A percentile compares a stretch with the other conserved stretches of the same genome.
These are phyloP conservation scores for Drosophila auraria DNA, from an alignment of 1,140 invertebrate species.

Conservation along the genomic window DNA sequence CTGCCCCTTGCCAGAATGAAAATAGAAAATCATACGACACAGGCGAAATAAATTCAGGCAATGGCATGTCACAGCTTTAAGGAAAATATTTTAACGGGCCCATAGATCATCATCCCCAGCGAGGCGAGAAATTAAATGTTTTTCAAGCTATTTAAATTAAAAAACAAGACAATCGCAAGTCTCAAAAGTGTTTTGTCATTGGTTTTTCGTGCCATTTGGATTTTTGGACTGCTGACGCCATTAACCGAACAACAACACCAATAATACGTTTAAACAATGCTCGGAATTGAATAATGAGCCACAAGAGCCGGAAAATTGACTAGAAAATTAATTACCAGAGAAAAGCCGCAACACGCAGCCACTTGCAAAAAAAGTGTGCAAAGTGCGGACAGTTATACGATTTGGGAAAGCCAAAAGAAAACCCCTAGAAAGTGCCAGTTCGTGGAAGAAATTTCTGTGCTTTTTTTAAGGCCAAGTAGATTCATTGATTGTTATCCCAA, in stretches of 20 bases:
- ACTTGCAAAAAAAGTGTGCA: slow-evolving; percentile 18
- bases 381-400: slow-evolving; percentile 37
- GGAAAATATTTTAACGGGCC: slow-evolving; percentile 50
- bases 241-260: slow-evolving; percentile 23
- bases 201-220: slow-evolving; percentile 1
- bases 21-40: slow-evolving; percentile 27
- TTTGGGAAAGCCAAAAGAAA: slow-evolving; percentile 5
- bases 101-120: slow-evolving; percentile 58
- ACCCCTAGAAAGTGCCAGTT: slow-evolving; percentile 10
- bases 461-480: not conserved
- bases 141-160: slow-evolving; percentile 20
- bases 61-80: slow-evolving; percentile 52
- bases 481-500: slow-evolving; percentile 24
- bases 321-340: slow-evolving; percentile 46
- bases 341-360: slow-evolving; percentile 28
- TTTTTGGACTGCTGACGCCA: slow-evolving; percentile 59
- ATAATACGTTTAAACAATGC: slow-evolving; percentile 33
- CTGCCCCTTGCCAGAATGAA: slow-evolving; percentile 36
- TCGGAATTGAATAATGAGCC: slow-evolving; percentile 35
- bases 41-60: slow-evolving; percentile 65
- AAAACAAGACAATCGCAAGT: slow-evolving; percentile 10
- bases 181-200: slow-evolving; percentile 56
- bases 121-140: slow-evolving; percentile 42
- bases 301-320: slow-evolving; percentile 34
- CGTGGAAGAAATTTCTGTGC: not conserved